phyloP scores from a whole-genome alignment of 92 coral and sea anemone genomes.

The Epizoanthus ramosus region DNA sequence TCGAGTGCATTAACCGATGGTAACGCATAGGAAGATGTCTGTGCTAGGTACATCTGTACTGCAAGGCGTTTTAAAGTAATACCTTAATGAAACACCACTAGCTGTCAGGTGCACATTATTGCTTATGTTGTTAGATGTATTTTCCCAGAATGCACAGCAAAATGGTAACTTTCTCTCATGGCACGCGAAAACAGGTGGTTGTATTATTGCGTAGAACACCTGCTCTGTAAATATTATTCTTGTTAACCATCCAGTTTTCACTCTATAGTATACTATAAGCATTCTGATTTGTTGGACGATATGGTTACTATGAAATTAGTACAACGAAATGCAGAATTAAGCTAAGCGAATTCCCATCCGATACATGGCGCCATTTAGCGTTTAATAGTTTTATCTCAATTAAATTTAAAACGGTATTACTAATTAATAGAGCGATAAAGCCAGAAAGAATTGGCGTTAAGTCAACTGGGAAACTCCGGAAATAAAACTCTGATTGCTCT shows the following conservation, averaged over 20 bases:
- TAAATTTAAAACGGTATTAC: background rate
- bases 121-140: background rate
- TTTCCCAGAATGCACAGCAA: background rate
- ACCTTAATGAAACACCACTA: background rate
- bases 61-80: background rate
- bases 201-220: background rate
- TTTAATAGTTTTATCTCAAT: background rate
- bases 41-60: background rate
- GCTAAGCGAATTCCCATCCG: background rate
- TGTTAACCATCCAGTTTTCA: background rate
- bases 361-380: background rate
- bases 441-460: background rate
- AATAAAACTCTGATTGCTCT: constrained; percentile 13
- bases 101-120: background rate
- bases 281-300: background rate
- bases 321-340: background rate
- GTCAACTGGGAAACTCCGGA: background rate
- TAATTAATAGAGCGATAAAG: background rate
- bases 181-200: constrained; percentile 11
- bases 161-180: too few relatives aligned
- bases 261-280: background rate
- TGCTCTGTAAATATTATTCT: constrained; percentile 22
- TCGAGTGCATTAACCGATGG: background rate
- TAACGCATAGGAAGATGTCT: background rate
- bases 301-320: background rate